Base-by-base conservation (phyloP, 2,888 invertebrate genomes). In the Bembecia ichneumoniformis region DNA sequence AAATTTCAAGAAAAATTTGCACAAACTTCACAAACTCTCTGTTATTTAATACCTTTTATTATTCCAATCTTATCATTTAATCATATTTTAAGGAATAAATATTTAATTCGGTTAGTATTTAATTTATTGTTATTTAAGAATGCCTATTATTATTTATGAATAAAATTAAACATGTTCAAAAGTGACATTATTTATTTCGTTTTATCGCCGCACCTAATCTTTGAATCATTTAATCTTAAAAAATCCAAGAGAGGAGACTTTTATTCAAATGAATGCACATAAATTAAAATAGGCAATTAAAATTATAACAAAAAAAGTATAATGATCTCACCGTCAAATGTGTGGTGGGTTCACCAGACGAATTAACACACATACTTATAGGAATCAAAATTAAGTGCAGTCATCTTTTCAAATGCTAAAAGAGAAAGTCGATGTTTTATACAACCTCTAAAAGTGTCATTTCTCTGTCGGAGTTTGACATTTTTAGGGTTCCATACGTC, bases 1-100 rank as follows among this genome's bases (percentile, higher is more conserved):
- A 20, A 66, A 66, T 49, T 51, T 76, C 0, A 72, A 68, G 49
- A 74, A 72, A 52, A 74, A 77, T 56, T 55, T 80, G 9, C 61
- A 66, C 11, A 79, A 79, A 52, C 53, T 82, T 36, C 71, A 76
- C 35, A 72, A 63, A 58, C 51, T 63, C 56, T 50, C 55, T 49
- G 52, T 48, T 13, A 44, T 44, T 46, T 45, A 50, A 51, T 36
- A 28, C 3, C 15, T 16, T 15, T 10, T 15, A 16, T 3, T 14
- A 44, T 44, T 14, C 36, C 10, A 14, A 16, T 7, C 7, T 20
- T 9, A 28, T 28, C 7, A 28, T 28, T 28, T 28, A 28, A 28
- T 28, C 28, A 28, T 28, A 28, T 28, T 28, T 28, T 9, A 28
- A 28, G 28, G 28, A 28, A 9, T 28, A 3, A 28, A 28, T 28